Conservation (phyloP, 2,888 invertebrate species). For the Petrolisthes manimaculis region DNA sequence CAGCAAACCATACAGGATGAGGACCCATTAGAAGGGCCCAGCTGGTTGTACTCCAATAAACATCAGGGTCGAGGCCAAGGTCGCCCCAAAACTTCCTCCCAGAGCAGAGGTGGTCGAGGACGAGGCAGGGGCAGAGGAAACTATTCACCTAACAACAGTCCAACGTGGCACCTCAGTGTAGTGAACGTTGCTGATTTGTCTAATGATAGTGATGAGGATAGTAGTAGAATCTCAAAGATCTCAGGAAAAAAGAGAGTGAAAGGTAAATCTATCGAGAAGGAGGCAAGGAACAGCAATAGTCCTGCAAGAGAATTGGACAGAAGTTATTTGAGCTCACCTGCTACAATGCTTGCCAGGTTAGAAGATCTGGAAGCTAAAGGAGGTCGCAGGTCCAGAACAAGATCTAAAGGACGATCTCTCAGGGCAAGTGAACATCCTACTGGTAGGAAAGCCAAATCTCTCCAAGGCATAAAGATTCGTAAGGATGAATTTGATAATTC, state of each 20-base stretch:
- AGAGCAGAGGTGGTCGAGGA: background rate
- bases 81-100: background rate
- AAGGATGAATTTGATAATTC: background rate
- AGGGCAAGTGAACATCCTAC: background rate
- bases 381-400: background rate
- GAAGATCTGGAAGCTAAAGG: conserved; percentile 4
- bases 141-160: background rate
- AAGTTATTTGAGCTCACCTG: conserved; percentile 7
- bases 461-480: background rate
- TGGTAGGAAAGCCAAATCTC: background rate
- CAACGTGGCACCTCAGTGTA: background rate
- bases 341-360: background rate
- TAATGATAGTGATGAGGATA: background rate
- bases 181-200: background rate
- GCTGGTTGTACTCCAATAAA: too few species aligned
- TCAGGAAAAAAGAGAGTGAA: background rate
- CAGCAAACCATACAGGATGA: too few species aligned
- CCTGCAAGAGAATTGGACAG: background rate
- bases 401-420: background rate
- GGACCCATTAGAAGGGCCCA: too few species aligned
- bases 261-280: background rate
- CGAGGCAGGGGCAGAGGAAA: background rate
- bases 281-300: background rate
- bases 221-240: background rate
- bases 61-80: background rate